Evolutionary conservation across 37 sponge, comb jelly and placozoan genomes (phyloP).

Genomic region (Diacarnus erythraeanus): DNA sequence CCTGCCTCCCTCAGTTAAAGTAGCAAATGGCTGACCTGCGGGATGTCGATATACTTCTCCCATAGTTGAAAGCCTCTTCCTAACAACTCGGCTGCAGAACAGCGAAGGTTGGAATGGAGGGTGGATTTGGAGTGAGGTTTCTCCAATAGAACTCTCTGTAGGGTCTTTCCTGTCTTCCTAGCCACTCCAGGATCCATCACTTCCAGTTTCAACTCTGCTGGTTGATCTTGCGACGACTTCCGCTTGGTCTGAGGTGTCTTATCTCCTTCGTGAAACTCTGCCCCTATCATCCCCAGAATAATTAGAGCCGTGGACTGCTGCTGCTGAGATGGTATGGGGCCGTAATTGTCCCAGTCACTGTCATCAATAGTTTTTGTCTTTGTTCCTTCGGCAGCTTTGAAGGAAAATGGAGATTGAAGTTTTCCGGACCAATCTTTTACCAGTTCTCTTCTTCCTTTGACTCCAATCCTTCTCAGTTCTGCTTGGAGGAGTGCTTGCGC

Average conservation of each 20-base stretch:
- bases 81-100: conserved; percentile 85
- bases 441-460: conserved; percentile 50
- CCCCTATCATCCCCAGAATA: conserved; percentile 89
- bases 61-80: conserved; percentile 90
- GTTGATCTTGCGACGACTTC: not conserved
- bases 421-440: conserved; percentile 67
- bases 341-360: conserved; percentile 5
- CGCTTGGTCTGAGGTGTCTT: conserved; percentile 3
- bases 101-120: conserved; percentile 65
- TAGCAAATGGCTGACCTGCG: conserved; percentile 20
- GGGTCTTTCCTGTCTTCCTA: conserved; percentile 70
- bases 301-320: conserved; percentile 88
- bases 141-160: conserved; percentile 73
- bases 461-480: conserved; percentile 74
- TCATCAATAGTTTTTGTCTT: conserved; percentile 14
- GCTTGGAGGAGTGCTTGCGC: conserved; percentile 88
- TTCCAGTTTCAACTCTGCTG: conserved; percentile 22
- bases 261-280: conserved; percentile 68
- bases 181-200: conserved; percentile 60
- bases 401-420: conserved; percentile 51
- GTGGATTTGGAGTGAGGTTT: conserved; percentile 34
- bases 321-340: conserved; percentile 59
- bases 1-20: not conserved
- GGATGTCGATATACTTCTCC: conserved; percentile 80
- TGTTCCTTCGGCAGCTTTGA: conserved; percentile 17